phyloP scores from a whole-genome alignment of 1,140 invertebrate species.

The Diabrotica undecimpunctata region DNA sequence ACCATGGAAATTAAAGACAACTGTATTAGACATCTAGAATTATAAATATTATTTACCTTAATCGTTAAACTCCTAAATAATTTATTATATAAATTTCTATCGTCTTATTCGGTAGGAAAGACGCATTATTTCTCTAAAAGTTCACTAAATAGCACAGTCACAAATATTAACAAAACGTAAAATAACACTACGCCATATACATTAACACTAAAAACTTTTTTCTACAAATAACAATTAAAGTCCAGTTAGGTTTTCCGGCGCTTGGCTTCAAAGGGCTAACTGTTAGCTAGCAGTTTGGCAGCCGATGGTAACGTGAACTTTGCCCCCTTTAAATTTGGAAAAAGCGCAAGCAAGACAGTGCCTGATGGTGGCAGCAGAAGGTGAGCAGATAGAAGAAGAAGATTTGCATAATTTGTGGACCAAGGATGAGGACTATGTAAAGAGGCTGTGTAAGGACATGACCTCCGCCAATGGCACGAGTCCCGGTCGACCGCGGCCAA shows the following conservation, averaged over 20 bases:
- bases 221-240: background rate
- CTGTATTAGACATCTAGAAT: background rate
- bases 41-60: background rate
- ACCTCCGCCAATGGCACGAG: conserved; percentile 8
- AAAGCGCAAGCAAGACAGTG: conserved; percentile 21
- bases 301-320: conserved; percentile 17
- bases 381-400: conserved; percentile 18
- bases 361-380: conserved; percentile 17
- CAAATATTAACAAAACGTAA: background rate
- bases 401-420: conserved; percentile 24
- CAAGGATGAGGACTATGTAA: conserved; percentile 19
- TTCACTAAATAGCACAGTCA: background rate
- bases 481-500: conserved; percentile 9
- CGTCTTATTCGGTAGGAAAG: background rate
- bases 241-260: background rate
- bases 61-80: no score
- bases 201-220: background rate
- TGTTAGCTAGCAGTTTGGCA: conserved; percentile 12
- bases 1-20: background rate
- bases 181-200: no score
- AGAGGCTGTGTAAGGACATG: conserved; percentile 13
- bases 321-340: conserved; percentile 19
- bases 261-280: conserved; percentile 16
- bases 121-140: background rate
- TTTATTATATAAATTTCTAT: no score